These are phyloP conservation scores for Myodes glareolus DNA, from an alignment of 2,113 vertebrate species.

Conservation along the genomic window DNA sequence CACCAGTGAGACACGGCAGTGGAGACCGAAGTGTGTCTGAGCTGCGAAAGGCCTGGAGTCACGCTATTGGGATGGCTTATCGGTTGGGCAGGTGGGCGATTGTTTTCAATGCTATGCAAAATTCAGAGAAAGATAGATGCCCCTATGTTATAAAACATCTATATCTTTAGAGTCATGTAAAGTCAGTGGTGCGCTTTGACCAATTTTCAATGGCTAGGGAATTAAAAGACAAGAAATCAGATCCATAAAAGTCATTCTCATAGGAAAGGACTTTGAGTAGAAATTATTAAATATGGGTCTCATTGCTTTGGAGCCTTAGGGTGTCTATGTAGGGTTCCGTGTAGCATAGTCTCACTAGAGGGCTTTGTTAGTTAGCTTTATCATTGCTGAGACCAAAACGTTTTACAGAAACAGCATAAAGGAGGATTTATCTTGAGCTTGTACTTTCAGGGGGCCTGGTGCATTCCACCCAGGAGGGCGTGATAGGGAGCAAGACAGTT, in stretches of 20 bases:
- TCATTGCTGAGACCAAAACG: not conserved
- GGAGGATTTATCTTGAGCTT: not conserved
- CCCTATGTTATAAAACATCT: slow-evolving; percentile 69
- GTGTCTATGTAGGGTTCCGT: not conserved
- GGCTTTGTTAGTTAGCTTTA: not conserved
- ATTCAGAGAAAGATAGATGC: slow-evolving; percentile 53
- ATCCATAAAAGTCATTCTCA: not conserved
- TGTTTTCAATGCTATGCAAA: slow-evolving; percentile 68
- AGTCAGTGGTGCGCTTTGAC: not conserved
- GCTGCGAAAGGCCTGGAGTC: not conserved
- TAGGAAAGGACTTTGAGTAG: slow-evolving; percentile 33
- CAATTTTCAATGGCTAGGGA: not conserved
- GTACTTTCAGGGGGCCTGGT: rapidly evolving
- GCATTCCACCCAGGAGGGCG: no score
- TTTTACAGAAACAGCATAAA: not conserved
- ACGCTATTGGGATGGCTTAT: slow-evolving; percentile 51
- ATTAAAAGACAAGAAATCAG: not conserved
- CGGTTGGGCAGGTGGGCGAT: slow-evolving; percentile 41
- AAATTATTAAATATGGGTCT: slow-evolving; percentile 24
- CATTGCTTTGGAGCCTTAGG: not conserved
- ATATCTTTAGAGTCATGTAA: slow-evolving; percentile 66
- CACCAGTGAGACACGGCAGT: slow-evolving; percentile 55
- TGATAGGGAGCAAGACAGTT: not conserved
- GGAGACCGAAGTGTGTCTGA: slow-evolving; percentile 65
- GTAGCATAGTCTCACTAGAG: not conserved